Percentiles rank a stretch among this genome's conserved stretches.
Conservation (phyloP, 2,797 vertebrate species). For the Synanceia verrucosa region DNA sequence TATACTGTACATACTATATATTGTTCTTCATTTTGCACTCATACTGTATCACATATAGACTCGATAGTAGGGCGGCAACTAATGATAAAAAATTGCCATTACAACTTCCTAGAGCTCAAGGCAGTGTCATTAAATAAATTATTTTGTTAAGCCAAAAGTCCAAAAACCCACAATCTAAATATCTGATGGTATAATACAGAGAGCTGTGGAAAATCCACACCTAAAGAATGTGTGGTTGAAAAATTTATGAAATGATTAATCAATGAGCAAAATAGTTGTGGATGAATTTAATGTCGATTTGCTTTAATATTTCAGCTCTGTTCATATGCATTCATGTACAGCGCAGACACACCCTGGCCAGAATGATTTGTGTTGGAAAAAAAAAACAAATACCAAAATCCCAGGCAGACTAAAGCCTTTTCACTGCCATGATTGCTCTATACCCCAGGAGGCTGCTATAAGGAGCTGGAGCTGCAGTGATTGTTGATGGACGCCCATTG, state of each 20-base stretch:
- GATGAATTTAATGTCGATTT: background rate
- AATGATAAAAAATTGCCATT: background rate
- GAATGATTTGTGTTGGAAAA: conserved; percentile 12
- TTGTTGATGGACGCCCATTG: conserved; percentile 59
- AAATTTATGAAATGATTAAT: background rate
- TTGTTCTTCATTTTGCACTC: background rate
- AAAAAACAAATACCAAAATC: conserved; percentile 16
- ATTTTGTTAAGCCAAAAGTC: background rate
- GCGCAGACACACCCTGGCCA: background rate
- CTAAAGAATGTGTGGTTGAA: background rate
- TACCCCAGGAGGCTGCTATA: conserved; percentile 43
- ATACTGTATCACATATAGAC: background rate
- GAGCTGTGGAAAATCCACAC: background rate
- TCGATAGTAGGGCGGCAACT: background rate
- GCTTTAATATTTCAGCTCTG: background rate
- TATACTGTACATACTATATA: background rate
- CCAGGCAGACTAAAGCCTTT: conserved; percentile 30
- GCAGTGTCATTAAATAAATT: background rate
- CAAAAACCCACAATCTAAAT: background rate
- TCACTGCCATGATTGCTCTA: conserved; percentile 54
- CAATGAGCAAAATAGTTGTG: background rate
- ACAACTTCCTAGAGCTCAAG: background rate
- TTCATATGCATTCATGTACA: background rate
- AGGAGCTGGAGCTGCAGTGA: conserved; percentile 36
- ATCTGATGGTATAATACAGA: background rate